Evolutionary conservation across 1,140 invertebrate species (phyloP).

Genomic region (Lethrus apterus): DNA sequence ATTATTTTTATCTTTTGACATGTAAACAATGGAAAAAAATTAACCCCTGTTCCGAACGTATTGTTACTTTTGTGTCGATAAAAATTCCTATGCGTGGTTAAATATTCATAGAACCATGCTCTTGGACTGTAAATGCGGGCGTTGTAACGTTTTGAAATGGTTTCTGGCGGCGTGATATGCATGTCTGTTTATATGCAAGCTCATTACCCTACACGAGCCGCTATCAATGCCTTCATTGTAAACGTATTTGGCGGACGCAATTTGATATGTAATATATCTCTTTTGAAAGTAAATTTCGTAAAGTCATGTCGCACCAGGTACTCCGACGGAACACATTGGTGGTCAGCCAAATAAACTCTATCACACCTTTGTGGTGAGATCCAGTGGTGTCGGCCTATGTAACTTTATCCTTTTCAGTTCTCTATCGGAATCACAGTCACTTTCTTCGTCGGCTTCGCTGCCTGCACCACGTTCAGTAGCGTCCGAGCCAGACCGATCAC

Average conservation of each 20-base stretch:
- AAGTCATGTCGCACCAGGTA: conserved; percentile 10
- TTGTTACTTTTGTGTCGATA: too few species aligned
- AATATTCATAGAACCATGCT: neutral
- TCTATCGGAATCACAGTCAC: conserved; percentile 46
- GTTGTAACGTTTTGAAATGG: neutral
- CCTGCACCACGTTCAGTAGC: conserved; percentile 46
- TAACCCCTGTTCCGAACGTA: too few species aligned
- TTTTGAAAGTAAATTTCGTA: too few species aligned
- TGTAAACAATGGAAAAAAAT: conserved; percentile 18
- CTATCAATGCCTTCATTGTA: conserved; percentile 6
- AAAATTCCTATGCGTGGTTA: neutral
- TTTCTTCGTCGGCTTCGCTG: conserved; percentile 48
- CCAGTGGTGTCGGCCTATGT: conserved; percentile 52
- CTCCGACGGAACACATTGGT: conserved; percentile 19
- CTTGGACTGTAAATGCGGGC: neutral
- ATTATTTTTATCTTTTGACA: conserved; percentile 1
- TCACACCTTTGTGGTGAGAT: conserved; percentile 55
- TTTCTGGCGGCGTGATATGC: neutral
- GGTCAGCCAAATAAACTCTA: conserved; percentile 15
- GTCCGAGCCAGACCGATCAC: conserved; percentile 45
- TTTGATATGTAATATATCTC: neutral
- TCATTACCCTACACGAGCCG: conserved; percentile 5
- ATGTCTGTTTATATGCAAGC: conserved; percentile 2
- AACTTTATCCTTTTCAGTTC: conserved; percentile 48
- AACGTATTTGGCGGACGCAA: neutral